A percentile compares a stretch with the other conserved stretches of the same genome.
Evolutionary conservation across 1,140 invertebrate species (phyloP).

Genomic region (Alviniconcha marisindica): DNA sequence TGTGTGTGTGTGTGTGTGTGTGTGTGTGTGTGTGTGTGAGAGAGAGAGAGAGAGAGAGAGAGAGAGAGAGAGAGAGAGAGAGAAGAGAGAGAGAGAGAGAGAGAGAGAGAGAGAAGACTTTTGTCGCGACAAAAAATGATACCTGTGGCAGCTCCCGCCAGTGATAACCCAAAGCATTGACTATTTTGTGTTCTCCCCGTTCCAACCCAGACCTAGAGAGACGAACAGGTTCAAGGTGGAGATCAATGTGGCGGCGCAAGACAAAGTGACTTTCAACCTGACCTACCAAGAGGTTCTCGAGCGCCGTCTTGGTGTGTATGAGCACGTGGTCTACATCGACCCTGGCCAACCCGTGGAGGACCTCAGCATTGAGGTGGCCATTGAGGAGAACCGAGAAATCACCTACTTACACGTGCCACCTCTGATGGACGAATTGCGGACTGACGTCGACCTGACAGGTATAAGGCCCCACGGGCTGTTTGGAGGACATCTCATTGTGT

Average conservation of each 20-base stretch:
- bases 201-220: slow-evolving; percentile 52
- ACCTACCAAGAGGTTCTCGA: slow-evolving; percentile 67
- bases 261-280: slow-evolving; percentile 62
- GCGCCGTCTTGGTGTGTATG: slow-evolving; percentile 55
- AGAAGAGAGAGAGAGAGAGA: too few species aligned
- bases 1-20: too few species aligned
- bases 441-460: slow-evolving; percentile 36
- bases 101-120: too few species aligned
- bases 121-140: too few species aligned
- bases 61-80: too few species aligned
- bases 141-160: too few species aligned
- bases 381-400: slow-evolving; percentile 58
- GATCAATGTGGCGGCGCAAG: slow-evolving; percentile 59
- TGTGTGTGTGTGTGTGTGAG: too few species aligned
- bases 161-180: too few species aligned
- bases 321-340: slow-evolving; percentile 62
- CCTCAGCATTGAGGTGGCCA: slow-evolving; percentile 53
- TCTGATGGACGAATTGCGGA: slow-evolving; percentile 45
- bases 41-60: too few species aligned
- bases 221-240: slow-evolving; percentile 63
- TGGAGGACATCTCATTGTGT: too few species aligned
- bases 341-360: slow-evolving; percentile 62
- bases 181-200: too few species aligned
- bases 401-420: slow-evolving; percentile 54
- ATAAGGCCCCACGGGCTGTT: too few species aligned